Evolutionary conservation across 2,888 invertebrate species (phyloP).

Genomic region (Melieria picta): DNA sequence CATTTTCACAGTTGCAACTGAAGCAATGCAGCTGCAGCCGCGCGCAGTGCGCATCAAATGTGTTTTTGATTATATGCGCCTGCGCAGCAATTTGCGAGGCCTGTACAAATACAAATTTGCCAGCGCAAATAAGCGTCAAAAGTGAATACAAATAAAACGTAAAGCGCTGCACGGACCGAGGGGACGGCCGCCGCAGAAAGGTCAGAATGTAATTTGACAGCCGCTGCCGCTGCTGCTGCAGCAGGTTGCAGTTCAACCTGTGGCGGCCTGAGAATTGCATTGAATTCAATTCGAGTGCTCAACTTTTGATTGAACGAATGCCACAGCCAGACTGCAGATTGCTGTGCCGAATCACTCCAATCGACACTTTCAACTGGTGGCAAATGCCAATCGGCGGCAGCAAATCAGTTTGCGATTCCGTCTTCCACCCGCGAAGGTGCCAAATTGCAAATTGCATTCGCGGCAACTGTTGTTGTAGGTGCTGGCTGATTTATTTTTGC

Average conservation of each 20-base stretch:
- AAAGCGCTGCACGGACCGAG: neutral
- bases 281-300: too few relatives aligned
- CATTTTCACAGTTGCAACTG: too few relatives aligned
- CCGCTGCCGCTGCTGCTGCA: neutral
- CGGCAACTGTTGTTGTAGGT: conserved; percentile 4
- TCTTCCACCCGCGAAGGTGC: conserved; percentile 24
- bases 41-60: conserved; percentile 3
- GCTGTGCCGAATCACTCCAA: conserved; percentile 26
- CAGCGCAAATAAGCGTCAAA: conserved; percentile 28
- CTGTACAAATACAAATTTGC: conserved; percentile 2
- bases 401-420: conserved; percentile 3
- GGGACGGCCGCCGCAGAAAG: neutral
- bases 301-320: neutral
- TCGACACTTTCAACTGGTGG: conserved; percentile 19
- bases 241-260: conserved; percentile 27
- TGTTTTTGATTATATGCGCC: conserved; percentile 32
- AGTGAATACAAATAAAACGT: conserved; percentile 29
- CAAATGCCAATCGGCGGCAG: conserved; percentile 12
- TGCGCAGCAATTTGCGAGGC: conserved; percentile 21
- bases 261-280: conserved; percentile 15
- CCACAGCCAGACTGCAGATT: conserved; percentile 23
- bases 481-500: conserved; percentile 42
- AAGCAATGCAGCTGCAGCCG: too few relatives aligned
- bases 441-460: conserved; percentile 36
- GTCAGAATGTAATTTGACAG: neutral